Conservation (phyloP, 2,797 vertebrate species). For the Adelosebastes latens region DNA sequence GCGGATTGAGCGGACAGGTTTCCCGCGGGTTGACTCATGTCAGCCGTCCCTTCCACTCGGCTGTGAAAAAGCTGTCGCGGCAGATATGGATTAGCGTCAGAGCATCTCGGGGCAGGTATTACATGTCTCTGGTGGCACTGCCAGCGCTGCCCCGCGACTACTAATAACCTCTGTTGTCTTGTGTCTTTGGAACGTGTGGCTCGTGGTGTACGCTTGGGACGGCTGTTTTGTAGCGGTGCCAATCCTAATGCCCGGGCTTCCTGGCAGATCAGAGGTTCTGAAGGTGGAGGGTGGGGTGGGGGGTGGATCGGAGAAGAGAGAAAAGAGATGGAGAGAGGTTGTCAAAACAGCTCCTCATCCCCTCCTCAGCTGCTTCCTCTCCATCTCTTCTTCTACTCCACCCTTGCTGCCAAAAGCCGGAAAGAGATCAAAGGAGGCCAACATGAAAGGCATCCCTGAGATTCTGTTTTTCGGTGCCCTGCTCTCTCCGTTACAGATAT, state of each 20-base stretch:
- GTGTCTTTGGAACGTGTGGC: background rate
- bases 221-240: constrained; percentile 61
- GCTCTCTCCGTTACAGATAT: constrained; percentile 67
- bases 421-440: constrained; percentile 75
- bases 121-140: constrained; percentile 51
- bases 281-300: constrained; percentile 1
- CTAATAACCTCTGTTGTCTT: constrained; percentile 60
- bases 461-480: constrained; percentile 54
- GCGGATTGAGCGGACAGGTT: constrained; percentile 46
- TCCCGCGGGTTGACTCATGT: constrained; percentile 53
- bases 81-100: constrained; percentile 66
- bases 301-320: background rate
- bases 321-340: constrained; percentile 42
- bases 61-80: constrained; percentile 50
- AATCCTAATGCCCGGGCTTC: constrained; percentile 40
- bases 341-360: constrained; percentile 67
- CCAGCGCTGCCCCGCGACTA: constrained; percentile 44
- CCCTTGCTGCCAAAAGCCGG: constrained; percentile 65
- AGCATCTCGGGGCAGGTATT: constrained; percentile 52
- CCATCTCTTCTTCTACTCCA: constrained; percentile 54
- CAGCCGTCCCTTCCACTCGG: constrained; percentile 52
- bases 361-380: constrained; percentile 57
- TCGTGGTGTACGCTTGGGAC: constrained; percentile 9
- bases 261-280: constrained; percentile 55
- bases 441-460: constrained; percentile 80